A percentile compares a stretch with the other conserved stretches of the same genome.
Conservation (phyloP, 2,888 invertebrate species). For the Alviniconcha strummeri region DNA sequence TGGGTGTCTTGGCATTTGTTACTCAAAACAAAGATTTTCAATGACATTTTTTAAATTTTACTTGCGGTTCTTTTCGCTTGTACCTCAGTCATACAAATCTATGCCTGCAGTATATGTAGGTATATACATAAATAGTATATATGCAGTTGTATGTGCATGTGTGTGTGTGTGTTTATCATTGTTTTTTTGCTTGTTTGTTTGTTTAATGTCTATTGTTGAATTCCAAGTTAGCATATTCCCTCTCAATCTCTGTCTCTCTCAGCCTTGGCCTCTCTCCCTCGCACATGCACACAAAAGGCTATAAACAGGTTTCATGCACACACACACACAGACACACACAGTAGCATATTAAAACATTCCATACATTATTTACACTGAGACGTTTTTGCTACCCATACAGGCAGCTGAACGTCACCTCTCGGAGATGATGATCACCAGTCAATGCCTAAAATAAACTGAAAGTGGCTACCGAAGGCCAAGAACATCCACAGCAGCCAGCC, state of each 20-base stretch:
- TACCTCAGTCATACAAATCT: too few species aligned
- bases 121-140: not conserved
- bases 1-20: too few species aligned
- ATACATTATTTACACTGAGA: not conserved
- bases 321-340: not conserved
- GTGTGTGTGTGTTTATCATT: constrained; percentile 6
- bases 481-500: not conserved
- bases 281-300: not conserved
- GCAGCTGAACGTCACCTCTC: too few species aligned
- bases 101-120: not conserved
- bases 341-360: not conserved
- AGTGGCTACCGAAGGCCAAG: not conserved
- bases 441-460: not conserved
- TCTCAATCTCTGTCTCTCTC: not conserved
- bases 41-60: too few species aligned
- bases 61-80: too few species aligned
- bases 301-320: not conserved
- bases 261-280: not conserved
- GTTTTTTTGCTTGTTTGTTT: not conserved
- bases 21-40: too few species aligned
- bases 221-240: not conserved
- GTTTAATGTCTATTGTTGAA: too few species aligned
- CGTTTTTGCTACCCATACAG: not conserved
- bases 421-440: too few species aligned
- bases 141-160: not conserved